These are phyloP conservation scores for Macrocentrus cingulum DNA, from an alignment of 1,140 invertebrate genomes.

Conservation along the genomic window DNA sequence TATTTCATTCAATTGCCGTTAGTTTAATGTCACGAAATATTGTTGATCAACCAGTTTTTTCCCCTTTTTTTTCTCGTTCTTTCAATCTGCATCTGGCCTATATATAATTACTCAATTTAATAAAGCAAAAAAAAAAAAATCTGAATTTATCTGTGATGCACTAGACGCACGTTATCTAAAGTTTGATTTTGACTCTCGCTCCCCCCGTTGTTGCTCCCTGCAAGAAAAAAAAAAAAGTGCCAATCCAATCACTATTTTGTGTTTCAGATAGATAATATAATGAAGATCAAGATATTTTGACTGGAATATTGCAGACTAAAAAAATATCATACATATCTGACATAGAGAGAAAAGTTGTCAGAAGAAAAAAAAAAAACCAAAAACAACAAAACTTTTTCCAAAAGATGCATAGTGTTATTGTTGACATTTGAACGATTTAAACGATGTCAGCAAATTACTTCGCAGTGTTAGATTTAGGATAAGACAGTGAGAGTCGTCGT, in stretches of 20 bases:
- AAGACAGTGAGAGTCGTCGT: slow-evolving; percentile 25
- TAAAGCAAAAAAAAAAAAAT: too few relatives aligned
- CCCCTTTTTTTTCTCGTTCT: too few relatives aligned
- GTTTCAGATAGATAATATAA: slow-evolving; percentile 16
- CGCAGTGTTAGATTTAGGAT: slow-evolving; percentile 53
- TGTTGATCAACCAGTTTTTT: not conserved
- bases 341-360: not conserved
- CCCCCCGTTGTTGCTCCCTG: too few relatives aligned
- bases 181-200: too few relatives aligned
- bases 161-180: too few relatives aligned
- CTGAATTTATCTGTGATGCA: too few relatives aligned
- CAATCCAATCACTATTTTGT: not conserved
- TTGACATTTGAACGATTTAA: slow-evolving; percentile 28
- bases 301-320: not conserved
- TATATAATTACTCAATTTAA: too few relatives aligned
- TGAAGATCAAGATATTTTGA: not conserved
- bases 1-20: too few relatives aligned
- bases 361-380: slow-evolving; percentile 14
- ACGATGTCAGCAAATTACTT: slow-evolving; percentile 51
- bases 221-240: too few relatives aligned
- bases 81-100: too few relatives aligned
- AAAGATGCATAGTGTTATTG: slow-evolving; percentile 23
- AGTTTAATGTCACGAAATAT: too few relatives aligned
- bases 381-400: slow-evolving; percentile 6
- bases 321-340: slow-evolving; percentile 1